Evolutionary conservation across 2,888 invertebrate genomes (phyloP), one percentile per base, ranked within the genome.

Genomic region (Phyllotreta cruciferae): DNA sequence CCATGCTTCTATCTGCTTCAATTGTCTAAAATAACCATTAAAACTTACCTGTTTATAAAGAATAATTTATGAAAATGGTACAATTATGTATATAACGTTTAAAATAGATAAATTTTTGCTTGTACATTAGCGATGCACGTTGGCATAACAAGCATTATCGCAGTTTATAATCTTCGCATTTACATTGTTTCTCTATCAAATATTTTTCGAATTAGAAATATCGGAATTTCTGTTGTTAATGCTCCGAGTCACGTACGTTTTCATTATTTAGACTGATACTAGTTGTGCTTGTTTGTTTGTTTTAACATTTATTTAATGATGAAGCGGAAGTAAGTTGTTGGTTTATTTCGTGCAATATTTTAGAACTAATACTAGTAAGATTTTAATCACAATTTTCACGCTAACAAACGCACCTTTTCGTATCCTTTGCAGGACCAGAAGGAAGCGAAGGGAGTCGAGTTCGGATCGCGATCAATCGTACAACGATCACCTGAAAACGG

Each of bases 401-500:
- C n/a, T n/a, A n/a, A n/a, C n/a, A 45, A 42, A 42, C 5, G 11
- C n/a, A 42, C 11, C n/a, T 41, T 9, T 8, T 10, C n/a, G n/a
- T 11, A 14, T 44, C 5, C 14, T 76, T 77, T 42, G 82, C 50
- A 77, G 75, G 34, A 63, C 70, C 57, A 72, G 80, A 50, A 74
- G 80, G 3, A 79, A 80, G 66, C 70, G 78, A 39, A 73, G 76
- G 54, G 79, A 81, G 62, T 80, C 81, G 0, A 76, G 76, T 66
- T 78, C 79, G 6, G 80, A 82, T 61, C 65, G 81, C 75, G 74
- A 86, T 80, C 74, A 80, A 75, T 3, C 85, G 77, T 68, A 83
- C 78, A 78, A 84, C 81, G 1, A 79, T 24, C 89, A 83, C 72
- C 74, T 87, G 57, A 85, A 86, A 75, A 85, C 89, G 0, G 81